These are phyloP conservation scores for Lycophotia porphyrea DNA, from an alignment of 2,888 invertebrate species.

Conservation along the genomic window DNA sequence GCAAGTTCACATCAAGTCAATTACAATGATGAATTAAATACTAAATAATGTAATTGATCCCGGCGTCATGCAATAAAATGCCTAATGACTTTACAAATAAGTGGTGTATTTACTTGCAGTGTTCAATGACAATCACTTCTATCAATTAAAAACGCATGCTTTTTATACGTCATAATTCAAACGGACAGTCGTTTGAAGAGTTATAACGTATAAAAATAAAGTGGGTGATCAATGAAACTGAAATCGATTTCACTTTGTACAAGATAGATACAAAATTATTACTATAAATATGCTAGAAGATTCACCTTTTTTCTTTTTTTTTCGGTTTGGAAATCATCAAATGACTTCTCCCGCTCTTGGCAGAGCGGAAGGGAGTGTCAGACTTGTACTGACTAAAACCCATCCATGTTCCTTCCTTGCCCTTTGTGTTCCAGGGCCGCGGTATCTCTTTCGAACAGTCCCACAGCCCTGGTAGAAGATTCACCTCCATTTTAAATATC, in stretches of 20 bases:
- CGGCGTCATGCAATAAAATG: background rate
- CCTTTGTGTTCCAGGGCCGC: too few relatives aligned
- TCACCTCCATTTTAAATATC: background rate
- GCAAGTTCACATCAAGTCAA: constrained; percentile 11
- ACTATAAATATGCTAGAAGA: background rate
- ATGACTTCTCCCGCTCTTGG: too few relatives aligned
- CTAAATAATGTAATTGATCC: background rate
- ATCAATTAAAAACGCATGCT: constrained; percentile 9
- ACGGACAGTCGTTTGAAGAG: too few relatives aligned
- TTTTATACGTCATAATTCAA: background rate
- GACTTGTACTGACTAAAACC: too few relatives aligned
- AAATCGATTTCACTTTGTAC: background rate
- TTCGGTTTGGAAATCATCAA: too few relatives aligned
- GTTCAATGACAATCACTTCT: background rate
- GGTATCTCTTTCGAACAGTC: too few relatives aligned
- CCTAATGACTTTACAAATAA: background rate
- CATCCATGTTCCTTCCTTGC: too few relatives aligned
- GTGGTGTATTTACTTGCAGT: background rate
- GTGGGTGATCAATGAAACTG: background rate
- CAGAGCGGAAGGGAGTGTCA: too few relatives aligned
- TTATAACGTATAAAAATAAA: too few relatives aligned
- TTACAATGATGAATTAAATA: constrained; percentile 35
- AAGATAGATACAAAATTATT: background rate
- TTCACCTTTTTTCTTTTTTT: too few relatives aligned
- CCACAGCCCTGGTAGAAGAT: background rate